A percentile compares a stretch with the other conserved stretches of the same genome.
phyloP scores from a whole-genome alignment of 2,888 invertebrate genomes.

The Sinopyrophorus schimmeli region DNA sequence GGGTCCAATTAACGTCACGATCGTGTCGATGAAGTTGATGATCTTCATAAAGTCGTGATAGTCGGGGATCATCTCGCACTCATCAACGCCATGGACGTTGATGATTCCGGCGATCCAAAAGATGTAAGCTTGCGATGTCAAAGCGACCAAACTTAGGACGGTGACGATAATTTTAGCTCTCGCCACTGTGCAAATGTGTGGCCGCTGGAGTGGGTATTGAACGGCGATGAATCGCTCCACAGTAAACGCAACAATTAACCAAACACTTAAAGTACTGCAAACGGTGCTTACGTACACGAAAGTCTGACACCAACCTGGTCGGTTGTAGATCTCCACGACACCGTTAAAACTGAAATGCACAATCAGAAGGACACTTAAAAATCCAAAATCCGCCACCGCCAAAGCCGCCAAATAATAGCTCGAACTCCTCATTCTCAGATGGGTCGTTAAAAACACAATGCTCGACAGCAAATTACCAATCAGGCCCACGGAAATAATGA shows the following conservation, averaged over 20 bases:
- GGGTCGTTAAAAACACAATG: slow-evolving; percentile 63
- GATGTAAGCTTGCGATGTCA: slow-evolving; percentile 49
- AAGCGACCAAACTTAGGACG: slow-evolving; percentile 54
- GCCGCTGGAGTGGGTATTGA: slow-evolving; percentile 63
- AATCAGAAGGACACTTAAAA: slow-evolving; percentile 59
- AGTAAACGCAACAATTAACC: slow-evolving; percentile 72
- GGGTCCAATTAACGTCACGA: slow-evolving; percentile 66
- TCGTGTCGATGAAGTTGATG: slow-evolving; percentile 63
- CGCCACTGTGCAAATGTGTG: slow-evolving; percentile 64
- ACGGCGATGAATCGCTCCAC: slow-evolving; percentile 71
- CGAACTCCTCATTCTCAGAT: slow-evolving; percentile 64
- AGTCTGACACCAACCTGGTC: slow-evolving; percentile 60
- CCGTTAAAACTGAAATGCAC: slow-evolving; percentile 60
- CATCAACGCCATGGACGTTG: slow-evolving; percentile 37
- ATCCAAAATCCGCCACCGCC: slow-evolving; percentile 64
- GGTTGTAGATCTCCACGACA: slow-evolving; percentile 58
- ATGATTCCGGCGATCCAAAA: slow-evolving; percentile 52
- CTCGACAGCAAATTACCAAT: slow-evolving; percentile 64
- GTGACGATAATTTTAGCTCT: slow-evolving; percentile 61
- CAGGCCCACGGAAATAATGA: slow-evolving; percentile 62
- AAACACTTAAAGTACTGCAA: slow-evolving; percentile 67
- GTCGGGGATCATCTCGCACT: slow-evolving; percentile 58
- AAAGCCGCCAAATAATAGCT: slow-evolving; percentile 67
- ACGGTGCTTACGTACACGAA: slow-evolving; percentile 49
- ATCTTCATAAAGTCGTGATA: slow-evolving; percentile 59